Conservation (phyloP, 2,888 invertebrate species). For the Anarsia innoxiella region DNA sequence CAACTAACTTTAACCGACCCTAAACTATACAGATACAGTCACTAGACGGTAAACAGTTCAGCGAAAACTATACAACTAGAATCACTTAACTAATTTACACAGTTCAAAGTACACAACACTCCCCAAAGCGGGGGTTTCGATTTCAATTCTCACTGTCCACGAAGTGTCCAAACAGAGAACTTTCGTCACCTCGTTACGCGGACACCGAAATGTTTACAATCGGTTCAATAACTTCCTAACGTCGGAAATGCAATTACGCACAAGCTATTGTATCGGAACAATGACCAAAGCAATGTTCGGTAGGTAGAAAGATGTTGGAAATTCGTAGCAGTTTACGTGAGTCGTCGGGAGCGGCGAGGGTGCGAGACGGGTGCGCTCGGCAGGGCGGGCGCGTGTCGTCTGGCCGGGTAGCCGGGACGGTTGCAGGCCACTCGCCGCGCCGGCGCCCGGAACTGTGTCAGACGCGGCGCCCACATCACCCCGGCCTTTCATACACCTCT, state of each 20-base stretch:
- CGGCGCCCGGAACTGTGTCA: constrained; percentile 73
- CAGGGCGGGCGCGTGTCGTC: constrained; percentile 63
- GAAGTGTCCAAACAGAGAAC: constrained; percentile 22
- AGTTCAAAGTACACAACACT: constrained; percentile 21
- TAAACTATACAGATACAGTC: background rate
- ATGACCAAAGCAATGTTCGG: constrained; percentile 27
- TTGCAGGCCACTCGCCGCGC: constrained; percentile 49
- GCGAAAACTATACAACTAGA: background rate
- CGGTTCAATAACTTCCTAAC: constrained; percentile 37
- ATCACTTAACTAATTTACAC: constrained; percentile 21
- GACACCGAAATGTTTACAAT: constrained; percentile 41
- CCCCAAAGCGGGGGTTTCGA: constrained; percentile 17
- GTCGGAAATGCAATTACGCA: constrained; percentile 49
- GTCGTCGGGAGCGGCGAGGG: constrained; percentile 23
- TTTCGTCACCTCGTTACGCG: constrained; percentile 32
- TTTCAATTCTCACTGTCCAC: constrained; percentile 21
- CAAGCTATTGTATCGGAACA: constrained; percentile 52
- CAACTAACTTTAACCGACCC: background rate
- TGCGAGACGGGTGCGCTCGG: constrained; percentile 48
- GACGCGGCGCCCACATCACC: constrained; percentile 52
- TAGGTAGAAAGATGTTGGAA: constrained; percentile 27
- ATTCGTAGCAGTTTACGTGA: constrained; percentile 26
- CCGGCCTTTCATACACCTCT: constrained; percentile 55
- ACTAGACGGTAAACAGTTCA: background rate
- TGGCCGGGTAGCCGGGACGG: constrained; percentile 60